phyloP scores from a whole-genome alignment of 1,140 invertebrate genomes.

The Nomia melanderi region DNA sequence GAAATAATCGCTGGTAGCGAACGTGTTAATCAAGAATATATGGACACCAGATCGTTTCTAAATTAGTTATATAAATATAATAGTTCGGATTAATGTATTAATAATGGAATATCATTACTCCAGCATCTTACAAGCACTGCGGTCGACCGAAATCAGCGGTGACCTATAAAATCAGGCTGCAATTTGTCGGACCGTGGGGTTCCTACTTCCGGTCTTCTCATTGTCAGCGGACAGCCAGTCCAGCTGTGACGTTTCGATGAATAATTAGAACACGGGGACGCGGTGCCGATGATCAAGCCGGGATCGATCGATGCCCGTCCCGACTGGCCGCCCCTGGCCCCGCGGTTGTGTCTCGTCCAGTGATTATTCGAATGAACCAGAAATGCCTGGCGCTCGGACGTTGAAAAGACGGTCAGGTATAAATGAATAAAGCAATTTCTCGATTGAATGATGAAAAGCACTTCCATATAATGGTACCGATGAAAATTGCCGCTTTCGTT shows the following conservation, averaged over 20 bases:
- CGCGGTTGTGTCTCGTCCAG: neutral
- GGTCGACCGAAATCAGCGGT: neutral
- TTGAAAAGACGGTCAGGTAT: conserved; percentile 13
- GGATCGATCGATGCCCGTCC: neutral
- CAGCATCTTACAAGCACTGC: no score
- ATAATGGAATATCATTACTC: no score
- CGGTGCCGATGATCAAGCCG: neutral
- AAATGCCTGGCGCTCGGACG: conserved; percentile 6
- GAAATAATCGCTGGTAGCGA: no score
- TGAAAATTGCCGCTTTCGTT: conserved; percentile 53
- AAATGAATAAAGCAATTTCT: conserved; percentile 53
- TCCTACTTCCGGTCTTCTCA: neutral
- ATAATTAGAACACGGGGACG: neutral
- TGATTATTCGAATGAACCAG: conserved; percentile 46
- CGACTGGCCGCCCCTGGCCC: no score
- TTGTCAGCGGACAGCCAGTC: neutral
- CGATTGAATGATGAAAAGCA: conserved; percentile 56
- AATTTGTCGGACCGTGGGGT: neutral
- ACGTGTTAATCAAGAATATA: no score
- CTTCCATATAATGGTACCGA: conserved; percentile 42
- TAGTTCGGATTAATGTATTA: no score
- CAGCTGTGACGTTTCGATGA: conserved; percentile 4
- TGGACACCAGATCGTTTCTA: no score
- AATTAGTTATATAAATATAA: no score
- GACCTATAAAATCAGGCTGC: neutral